Conservation (phyloP, 1,140 invertebrate species). For the Heliconius hermathena region DNA sequence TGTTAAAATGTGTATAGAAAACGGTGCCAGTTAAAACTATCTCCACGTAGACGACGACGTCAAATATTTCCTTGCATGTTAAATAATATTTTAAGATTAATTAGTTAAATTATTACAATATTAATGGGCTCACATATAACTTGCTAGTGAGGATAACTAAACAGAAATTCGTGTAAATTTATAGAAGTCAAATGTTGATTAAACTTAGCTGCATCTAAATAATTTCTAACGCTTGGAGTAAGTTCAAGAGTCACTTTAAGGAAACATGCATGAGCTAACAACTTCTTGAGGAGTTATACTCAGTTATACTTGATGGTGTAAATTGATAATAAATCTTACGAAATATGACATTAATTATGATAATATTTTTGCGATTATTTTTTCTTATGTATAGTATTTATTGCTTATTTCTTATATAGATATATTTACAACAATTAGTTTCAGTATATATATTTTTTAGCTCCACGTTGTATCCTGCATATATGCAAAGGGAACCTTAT, state of each 20-base stretch:
- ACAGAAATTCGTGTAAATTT: constrained; percentile 25
- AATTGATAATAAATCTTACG: neutral
- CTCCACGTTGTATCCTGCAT: no score
- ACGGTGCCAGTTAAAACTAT: neutral
- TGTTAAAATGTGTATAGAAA: neutral
- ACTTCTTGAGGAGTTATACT: constrained; percentile 17
- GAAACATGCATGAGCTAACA: constrained; percentile 27
- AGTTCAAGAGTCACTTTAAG: constrained; percentile 33
- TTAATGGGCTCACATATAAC: neutral
- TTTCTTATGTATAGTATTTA: no score
- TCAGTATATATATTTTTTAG: no score
- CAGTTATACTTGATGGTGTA: neutral
- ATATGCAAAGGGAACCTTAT: no score
- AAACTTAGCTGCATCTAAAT: constrained; percentile 29
- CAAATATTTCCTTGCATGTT: neutral
- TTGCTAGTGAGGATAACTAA: constrained; percentile 5
- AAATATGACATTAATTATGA: neutral
- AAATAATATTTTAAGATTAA: neutral
- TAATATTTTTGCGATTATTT: no score
- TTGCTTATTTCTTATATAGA: no score
- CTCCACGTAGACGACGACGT: neutral
- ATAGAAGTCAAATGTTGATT: constrained; percentile 25
- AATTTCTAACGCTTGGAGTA: constrained; percentile 31
- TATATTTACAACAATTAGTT: no score
- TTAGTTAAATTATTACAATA: constrained; percentile 11